Base-by-base conservation (phyloP, 2,113 vertebrate genomes). In the Saimiri boliviensis region DNA sequence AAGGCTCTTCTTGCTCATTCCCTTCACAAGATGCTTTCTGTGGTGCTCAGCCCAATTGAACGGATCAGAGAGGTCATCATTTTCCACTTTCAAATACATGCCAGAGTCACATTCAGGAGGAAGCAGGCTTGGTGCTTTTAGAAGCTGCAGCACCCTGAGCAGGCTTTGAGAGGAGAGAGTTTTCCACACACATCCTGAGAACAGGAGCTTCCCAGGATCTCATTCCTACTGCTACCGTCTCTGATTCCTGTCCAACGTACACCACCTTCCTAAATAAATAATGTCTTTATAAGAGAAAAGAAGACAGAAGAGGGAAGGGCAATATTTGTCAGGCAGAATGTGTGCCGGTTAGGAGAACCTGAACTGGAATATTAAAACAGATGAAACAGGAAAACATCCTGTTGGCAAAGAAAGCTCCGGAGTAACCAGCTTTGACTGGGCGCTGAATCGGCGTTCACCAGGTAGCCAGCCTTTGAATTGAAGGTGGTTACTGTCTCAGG, bases 191-290 rank as follows among this genome's bases (percentile, higher is more conserved):
- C 54, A 81, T 95, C 77, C 94, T 84, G 77, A 91, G 80, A 45
- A 54, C 35, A 23, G 77, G 95, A 73, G 30, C 96, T 96, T 80
- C 60, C 80, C 42, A 37, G 49, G 40, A 27, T 7, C 90, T 71
- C 82, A 12, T 82, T 6, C 74, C 63, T 37, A 4, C 90, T 3
- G 83, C 95, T 66, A 49, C 96, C 84, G 37, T 87, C 90, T 92
- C 95, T 16, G 30, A 47, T 71, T 93, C 89, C 96, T 94, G 47
- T 68, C 63, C 86, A 85, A 92, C 84, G 83, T 30, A 20, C 37
- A 37, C 58, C 30, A 47, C 47, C 83, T 95, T 95, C 93, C 95
- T 93, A 96, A 98, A 98, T 98, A 98, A 98, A 96, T 98, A 97
- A 98, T 98, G 89, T 95, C 98, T 98, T 97, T 37, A 35, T 96